phyloP scores from a whole-genome alignment of 2,888 invertebrate genomes.

The Blera fallax region DNA sequence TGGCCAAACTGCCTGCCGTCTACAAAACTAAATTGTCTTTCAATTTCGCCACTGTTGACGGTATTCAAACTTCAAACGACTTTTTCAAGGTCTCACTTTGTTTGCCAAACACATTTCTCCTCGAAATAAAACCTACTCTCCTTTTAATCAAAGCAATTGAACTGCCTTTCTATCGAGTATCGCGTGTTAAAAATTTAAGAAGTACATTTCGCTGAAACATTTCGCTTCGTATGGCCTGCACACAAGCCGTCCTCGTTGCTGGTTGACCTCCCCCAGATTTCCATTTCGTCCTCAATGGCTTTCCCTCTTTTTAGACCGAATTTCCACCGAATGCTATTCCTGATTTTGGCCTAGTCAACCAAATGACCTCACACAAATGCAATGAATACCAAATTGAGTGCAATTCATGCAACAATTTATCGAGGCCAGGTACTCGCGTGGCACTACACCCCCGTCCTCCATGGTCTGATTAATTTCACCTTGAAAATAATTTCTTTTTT shows the following conservation, averaged over 20 bases:
- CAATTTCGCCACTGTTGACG: no score
- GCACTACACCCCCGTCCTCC: background rate
- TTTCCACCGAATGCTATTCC: background rate
- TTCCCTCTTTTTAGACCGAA: background rate
- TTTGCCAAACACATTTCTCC: background rate
- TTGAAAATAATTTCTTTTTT: conserved; percentile 19
- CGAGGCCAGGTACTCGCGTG: conserved; percentile 23
- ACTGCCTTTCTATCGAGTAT: background rate
- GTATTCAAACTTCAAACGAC: no score
- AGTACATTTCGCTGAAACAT: background rate
- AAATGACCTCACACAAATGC: conserved; percentile 53
- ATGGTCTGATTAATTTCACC: conserved; percentile 25
- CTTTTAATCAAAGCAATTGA: background rate
- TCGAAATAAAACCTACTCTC: background rate
- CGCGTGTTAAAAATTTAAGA: background rate
- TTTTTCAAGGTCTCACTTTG: background rate
- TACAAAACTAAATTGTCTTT: no score
- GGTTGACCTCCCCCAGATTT: background rate
- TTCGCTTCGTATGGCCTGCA: background rate
- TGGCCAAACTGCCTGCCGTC: no score
- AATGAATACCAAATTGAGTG: conserved; percentile 54
- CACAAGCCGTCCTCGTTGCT: background rate
- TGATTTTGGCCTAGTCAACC: conserved; percentile 66
- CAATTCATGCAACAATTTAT: conserved; percentile 43
- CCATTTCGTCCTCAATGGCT: background rate